These are phyloP conservation scores for Leucoraja ocellata DNA, from an alignment of 2,797 vertebrate species.

Conservation along the genomic window DNA sequence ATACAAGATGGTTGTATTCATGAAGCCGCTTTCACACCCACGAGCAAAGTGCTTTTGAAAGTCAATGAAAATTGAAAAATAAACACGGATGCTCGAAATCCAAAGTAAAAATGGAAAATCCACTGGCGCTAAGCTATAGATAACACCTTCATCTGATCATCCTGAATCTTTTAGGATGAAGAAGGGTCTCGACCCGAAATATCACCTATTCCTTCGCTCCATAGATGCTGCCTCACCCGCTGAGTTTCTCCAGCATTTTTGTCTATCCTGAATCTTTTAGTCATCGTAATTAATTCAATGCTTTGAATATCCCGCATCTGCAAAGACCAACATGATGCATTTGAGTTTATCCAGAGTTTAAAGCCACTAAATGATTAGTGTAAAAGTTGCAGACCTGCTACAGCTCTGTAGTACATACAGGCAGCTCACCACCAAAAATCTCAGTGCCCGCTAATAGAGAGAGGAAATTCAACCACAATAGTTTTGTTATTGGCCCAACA, in stretches of 20 bases:
- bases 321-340: not conserved
- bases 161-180: not conserved
- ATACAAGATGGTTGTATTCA: not conserved
- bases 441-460: not conserved
- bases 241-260: no score
- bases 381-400: not conserved
- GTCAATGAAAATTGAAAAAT: not conserved
- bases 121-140: not conserved
- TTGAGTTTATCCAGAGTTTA: not conserved
- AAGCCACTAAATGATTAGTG: not conserved
- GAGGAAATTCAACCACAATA: not conserved
- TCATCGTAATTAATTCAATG: no score
- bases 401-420: not conserved
- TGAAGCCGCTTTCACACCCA: not conserved
- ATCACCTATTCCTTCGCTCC: no score
- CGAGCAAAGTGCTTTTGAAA: not conserved
- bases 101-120: no score
- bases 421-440: not conserved
- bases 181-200: no score
- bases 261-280: no score
- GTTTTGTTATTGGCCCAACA: not conserved
- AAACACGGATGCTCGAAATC: not conserved
- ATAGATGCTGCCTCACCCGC: no score
- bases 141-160: not conserved
- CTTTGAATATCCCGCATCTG: not conserved